These are phyloP conservation scores for Phalera bucephala DNA, from an alignment of 2,888 invertebrate genomes.

Conservation along the genomic window DNA sequence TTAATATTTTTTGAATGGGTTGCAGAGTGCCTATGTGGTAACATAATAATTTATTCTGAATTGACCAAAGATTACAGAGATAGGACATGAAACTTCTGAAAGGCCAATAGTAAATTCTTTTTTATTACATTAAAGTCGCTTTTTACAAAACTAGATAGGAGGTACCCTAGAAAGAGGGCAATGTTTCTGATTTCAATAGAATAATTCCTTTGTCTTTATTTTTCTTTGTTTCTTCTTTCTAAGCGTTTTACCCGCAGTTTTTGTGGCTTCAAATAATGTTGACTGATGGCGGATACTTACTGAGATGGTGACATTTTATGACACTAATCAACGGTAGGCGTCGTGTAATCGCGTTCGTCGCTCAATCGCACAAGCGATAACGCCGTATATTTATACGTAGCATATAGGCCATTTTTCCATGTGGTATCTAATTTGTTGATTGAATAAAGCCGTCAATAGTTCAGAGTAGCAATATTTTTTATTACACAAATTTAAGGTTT, in stretches of 20 bases:
- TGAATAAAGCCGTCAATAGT: slow-evolving; percentile 30
- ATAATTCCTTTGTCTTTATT: too few relatives aligned
- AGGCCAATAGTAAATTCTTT: too few relatives aligned
- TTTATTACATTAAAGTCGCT: too few relatives aligned
- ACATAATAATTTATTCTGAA: too few relatives aligned
- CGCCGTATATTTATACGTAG: slow-evolving; percentile 10
- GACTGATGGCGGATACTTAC: slow-evolving; percentile 53
- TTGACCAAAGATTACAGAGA: too few relatives aligned
- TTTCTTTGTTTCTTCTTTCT: background rate
- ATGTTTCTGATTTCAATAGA: too few relatives aligned
- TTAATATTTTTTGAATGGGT: too few relatives aligned
- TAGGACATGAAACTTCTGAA: too few relatives aligned
- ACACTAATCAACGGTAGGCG: slow-evolving; percentile 48
- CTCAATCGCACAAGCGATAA: slow-evolving; percentile 22
- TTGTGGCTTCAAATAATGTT: slow-evolving; percentile 30
- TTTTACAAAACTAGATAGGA: too few relatives aligned
- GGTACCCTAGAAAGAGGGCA: too few relatives aligned
- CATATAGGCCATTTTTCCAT: slow-evolving; percentile 20
- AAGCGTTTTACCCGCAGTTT: slow-evolving; percentile 7
- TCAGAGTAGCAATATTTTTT: background rate
- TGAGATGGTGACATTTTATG: slow-evolving; percentile 59
- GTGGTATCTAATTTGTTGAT: slow-evolving; percentile 42
- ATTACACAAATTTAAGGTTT: background rate
- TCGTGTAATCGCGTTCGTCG: slow-evolving; percentile 46
- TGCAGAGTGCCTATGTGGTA: too few relatives aligned